These are phyloP conservation scores for Mormoops blainvillei DNA, from an alignment of 2,113 vertebrate species.

Conservation along the genomic window DNA sequence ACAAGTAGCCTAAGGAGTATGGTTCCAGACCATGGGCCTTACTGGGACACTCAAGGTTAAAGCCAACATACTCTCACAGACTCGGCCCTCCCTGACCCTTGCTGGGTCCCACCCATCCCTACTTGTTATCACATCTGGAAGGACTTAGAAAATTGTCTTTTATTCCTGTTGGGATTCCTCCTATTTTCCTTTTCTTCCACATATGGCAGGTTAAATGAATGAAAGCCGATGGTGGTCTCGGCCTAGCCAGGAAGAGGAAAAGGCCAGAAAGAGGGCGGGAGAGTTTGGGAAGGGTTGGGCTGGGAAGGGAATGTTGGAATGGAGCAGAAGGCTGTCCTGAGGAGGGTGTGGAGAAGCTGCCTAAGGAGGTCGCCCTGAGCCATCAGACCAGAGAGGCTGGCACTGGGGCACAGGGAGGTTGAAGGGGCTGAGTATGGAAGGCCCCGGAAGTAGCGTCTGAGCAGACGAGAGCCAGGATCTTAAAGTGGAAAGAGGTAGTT, in stretches of 20 bases:
- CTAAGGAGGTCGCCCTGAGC: not conserved
- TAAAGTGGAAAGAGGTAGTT: slow-evolving; percentile 2
- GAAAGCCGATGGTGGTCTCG: not conserved
- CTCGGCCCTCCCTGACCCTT: not conserved
- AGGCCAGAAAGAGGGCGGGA: not conserved
- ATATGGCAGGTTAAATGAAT: not conserved
- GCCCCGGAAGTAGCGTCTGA: not conserved
- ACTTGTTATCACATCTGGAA: not conserved
- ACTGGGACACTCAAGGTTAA: not conserved
- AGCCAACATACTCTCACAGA: not conserved
- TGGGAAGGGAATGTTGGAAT: not conserved
- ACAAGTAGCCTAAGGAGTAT: not conserved
- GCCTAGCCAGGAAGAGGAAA: not conserved
- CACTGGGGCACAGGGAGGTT: not conserved
- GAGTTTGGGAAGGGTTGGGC: not conserved
- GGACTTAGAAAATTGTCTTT: not conserved
- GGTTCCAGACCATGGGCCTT: not conserved
- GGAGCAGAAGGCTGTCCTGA: not conserved
- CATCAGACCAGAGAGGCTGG: not conserved
- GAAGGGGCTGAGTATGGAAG: not conserved
- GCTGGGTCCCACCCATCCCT: too few species aligned
- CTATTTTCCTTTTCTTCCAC: not conserved
- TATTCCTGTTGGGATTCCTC: not conserved
- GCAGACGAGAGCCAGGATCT: not conserved
- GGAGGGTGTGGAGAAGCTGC: not conserved